Conservation (phyloP, 1,140 invertebrate species). For the Drosophila melanogaster region DNA sequence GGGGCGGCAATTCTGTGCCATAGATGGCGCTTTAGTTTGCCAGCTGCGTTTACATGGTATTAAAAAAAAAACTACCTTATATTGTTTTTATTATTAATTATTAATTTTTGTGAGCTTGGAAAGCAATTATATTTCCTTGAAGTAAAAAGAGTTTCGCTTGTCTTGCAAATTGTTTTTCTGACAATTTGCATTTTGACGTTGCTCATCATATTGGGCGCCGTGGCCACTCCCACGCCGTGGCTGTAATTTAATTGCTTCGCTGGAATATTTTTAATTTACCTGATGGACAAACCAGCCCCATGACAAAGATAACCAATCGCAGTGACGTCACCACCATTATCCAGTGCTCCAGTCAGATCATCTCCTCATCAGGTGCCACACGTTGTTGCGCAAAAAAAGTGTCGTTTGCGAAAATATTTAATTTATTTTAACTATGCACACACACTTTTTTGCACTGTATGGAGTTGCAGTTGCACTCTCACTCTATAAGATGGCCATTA, state of each 20-base stretch:
- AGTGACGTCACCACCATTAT: slow-evolving; percentile 12
- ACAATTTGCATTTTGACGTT: slow-evolving; percentile 52
- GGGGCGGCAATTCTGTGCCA: no score
- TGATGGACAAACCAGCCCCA: slow-evolving; percentile 28
- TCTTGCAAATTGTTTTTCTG: slow-evolving; percentile 31
- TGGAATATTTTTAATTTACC: slow-evolving; percentile 52
- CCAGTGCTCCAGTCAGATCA: slow-evolving; percentile 24
- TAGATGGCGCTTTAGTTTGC: no score
- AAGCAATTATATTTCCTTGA: not conserved
- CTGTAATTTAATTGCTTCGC: slow-evolving; percentile 46
- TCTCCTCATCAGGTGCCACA: slow-evolving; percentile 28
- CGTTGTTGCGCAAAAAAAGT: slow-evolving; percentile 19
- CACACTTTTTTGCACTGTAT: slow-evolving; percentile 23
- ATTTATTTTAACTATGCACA: slow-evolving; percentile 57
- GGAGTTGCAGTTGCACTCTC: slow-evolving; percentile 9
- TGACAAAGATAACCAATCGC: slow-evolving; percentile 15
- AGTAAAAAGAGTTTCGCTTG: slow-evolving; percentile 10
- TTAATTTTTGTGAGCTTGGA: not conserved
- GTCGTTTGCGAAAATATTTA: slow-evolving; percentile 50
- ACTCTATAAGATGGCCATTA: slow-evolving; percentile 29
- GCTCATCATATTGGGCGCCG: slow-evolving; percentile 35
- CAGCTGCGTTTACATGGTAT: no score
- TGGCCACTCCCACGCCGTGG: not conserved
- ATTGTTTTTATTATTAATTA: not conserved
- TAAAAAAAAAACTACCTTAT: no score